phyloP scores from a whole-genome alignment of 2,113 vertebrate genomes.

The Scolopax mira region DNA sequence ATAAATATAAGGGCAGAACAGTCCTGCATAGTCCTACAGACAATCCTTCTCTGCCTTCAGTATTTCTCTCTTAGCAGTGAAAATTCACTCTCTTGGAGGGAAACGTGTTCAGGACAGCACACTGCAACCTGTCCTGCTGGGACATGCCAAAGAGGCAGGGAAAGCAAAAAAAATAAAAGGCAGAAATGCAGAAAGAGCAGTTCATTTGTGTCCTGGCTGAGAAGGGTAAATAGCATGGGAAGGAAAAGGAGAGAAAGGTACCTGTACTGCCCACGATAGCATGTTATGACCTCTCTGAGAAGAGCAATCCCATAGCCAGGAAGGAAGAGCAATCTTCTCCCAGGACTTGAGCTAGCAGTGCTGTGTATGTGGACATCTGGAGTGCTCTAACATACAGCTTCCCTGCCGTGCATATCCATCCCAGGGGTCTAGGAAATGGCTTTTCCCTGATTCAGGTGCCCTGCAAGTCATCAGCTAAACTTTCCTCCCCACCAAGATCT shows the following conservation, averaged over 20 bases:
- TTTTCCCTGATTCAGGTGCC: background rate
- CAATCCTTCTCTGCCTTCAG: background rate
- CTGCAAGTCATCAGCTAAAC: background rate
- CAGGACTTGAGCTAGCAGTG: background rate
- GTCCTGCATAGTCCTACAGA: background rate
- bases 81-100: background rate
- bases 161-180: background rate
- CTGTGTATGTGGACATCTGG: background rate
- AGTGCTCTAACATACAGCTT: background rate
- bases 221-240: background rate
- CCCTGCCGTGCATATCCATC: background rate
- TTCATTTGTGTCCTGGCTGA: background rate
- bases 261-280: rapidly evolving
- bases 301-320: background rate
- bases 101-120: background rate
- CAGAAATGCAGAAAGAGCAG: background rate
- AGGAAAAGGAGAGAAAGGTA: background rate
- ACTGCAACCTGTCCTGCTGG: background rate
- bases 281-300: background rate
- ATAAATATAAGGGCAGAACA: background rate
- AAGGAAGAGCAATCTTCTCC: background rate
- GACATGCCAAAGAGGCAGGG: background rate
- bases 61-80: background rate
- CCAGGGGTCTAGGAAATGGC: background rate
- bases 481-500: background rate